Percentiles rank a stretch among this genome's conserved stretches.
Evolutionary conservation across 2,888 invertebrate species (phyloP).

Genomic region (Endomychus coccineus): DNA sequence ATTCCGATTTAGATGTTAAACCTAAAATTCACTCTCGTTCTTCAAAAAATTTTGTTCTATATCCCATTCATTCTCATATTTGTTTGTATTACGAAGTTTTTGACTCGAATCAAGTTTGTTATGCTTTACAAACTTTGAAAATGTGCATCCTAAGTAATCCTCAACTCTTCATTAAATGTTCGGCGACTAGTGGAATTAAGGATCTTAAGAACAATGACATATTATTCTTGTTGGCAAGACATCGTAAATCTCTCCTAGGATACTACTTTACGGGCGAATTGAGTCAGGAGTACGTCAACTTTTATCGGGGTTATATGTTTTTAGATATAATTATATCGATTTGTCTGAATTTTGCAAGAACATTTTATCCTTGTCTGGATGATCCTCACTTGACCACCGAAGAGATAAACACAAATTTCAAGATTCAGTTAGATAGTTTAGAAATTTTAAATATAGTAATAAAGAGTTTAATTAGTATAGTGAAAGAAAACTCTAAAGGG

Average conservation of each 20-base stretch:
- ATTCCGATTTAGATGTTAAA: constrained; percentile 32
- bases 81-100: constrained; percentile 73
- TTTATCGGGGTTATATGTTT: constrained; percentile 71
- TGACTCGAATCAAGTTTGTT: constrained; percentile 65
- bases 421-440: constrained; percentile 68
- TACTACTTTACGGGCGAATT: constrained; percentile 60
- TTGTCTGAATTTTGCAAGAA: constrained; percentile 72
- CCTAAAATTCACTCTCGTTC: constrained; percentile 27
- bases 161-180: constrained; percentile 63
- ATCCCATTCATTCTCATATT: constrained; percentile 77
- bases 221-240: constrained; percentile 60
- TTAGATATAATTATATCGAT: constrained; percentile 69
- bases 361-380: constrained; percentile 68
- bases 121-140: constrained; percentile 66
- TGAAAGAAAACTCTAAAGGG: constrained; percentile 68
- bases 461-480: constrained; percentile 63
- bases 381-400: constrained; percentile 57
- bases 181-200: constrained; percentile 67
- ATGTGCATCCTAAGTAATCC: constrained; percentile 65
- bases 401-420: constrained; percentile 67
- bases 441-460: constrained; percentile 67
- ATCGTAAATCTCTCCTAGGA: constrained; percentile 72
- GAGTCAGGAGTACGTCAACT: constrained; percentile 56
- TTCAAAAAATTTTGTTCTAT: constrained; percentile 46
- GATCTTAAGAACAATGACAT: constrained; percentile 48